Conservation (phyloP, 2,113 vertebrate species). For the Menura novaehollandiae region DNA sequence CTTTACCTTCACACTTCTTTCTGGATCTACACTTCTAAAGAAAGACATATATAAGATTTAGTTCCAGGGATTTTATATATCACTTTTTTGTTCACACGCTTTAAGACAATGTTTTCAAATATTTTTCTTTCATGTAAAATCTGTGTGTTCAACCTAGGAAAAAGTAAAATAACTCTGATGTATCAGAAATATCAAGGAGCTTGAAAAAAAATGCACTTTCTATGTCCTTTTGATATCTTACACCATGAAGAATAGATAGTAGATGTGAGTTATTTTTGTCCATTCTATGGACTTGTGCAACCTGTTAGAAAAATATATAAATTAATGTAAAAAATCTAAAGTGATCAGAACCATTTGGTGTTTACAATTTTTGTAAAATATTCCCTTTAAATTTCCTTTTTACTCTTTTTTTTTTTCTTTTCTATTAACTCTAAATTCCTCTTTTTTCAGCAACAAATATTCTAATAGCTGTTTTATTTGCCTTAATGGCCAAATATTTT, state of each 20-base stretch:
- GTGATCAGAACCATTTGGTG: neutral
- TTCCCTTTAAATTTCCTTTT: neutral
- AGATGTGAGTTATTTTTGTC: neutral
- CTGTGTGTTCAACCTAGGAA: neutral
- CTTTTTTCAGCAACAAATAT: neutral
- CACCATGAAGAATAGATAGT: neutral
- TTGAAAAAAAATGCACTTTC: neutral
- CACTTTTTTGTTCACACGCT: neutral
- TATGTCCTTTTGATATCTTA: neutral
- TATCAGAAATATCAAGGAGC: neutral
- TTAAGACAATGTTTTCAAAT: neutral
- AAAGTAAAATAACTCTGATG: neutral
- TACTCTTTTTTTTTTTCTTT: neutral
- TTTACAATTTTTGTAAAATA: neutral
- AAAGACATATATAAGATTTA: neutral
- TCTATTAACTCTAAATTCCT: neutral
- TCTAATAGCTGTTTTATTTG: neutral
- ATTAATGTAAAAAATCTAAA: neutral
- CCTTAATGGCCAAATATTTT: neutral
- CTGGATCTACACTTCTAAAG: neutral
- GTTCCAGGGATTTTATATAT: neutral
- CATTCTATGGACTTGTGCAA: neutral
- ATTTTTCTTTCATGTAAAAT: neutral
- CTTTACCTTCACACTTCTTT: neutral
- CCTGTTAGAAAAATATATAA: neutral